These are phyloP conservation scores for Athene cunicularia DNA, from an alignment of 2,113 vertebrate species.

Conservation along the genomic window DNA sequence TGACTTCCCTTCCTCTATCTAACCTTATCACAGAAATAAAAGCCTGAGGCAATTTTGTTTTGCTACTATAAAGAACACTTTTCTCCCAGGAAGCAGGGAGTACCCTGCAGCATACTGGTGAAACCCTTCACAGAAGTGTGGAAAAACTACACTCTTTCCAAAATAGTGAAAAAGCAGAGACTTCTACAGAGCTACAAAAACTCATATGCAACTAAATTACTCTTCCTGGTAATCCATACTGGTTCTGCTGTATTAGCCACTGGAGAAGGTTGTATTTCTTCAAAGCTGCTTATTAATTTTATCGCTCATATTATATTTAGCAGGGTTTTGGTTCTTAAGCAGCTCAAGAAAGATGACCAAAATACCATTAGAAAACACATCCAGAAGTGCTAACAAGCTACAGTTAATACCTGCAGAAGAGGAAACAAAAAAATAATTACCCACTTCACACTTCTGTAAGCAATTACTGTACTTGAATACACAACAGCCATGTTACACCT, in stretches of 20 bases:
- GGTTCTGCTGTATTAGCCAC: neutral
- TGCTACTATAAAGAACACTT: neutral
- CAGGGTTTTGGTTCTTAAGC: neutral
- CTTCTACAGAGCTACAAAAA: neutral
- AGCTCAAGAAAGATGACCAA: neutral
- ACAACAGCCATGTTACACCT: neutral
- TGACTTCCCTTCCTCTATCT: neutral
- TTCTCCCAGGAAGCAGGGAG: neutral
- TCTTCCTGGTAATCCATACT: neutral
- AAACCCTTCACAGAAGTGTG: neutral
- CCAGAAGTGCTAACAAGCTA: neutral
- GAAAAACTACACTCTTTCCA: neutral
- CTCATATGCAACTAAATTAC: neutral
- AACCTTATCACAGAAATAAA: neutral
- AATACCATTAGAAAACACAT: neutral
- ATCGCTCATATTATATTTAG: neutral
- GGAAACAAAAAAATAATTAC: neutral
- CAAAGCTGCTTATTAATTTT: neutral
- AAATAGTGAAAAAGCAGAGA: neutral
- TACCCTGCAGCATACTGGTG: neutral
- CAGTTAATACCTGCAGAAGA: neutral
- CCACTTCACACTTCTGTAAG: rapidly evolving
- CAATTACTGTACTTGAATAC: rapidly evolving
- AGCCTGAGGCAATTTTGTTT: neutral
- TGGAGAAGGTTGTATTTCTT: neutral